Conservation (phyloP, 2,113 vertebrate species). For the Pionites leucogaster region DNA sequence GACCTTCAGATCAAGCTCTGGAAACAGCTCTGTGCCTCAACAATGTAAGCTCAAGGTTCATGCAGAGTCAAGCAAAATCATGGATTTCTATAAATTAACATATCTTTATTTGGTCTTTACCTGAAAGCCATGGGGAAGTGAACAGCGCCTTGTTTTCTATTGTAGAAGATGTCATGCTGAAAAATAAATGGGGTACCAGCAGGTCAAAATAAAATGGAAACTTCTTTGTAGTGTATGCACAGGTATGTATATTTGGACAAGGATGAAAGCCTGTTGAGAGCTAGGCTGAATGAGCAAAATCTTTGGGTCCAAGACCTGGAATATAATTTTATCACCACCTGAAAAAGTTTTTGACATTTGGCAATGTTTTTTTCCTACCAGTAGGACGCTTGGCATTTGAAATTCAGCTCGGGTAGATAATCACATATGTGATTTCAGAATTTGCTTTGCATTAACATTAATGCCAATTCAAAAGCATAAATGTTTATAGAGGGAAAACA, state of each 20-base stretch:
- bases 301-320: neutral
- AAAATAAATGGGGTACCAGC: neutral
- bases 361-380: neutral
- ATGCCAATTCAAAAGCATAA: neutral
- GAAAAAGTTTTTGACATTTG: neutral
- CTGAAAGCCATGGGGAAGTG: neutral
- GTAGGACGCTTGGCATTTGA: neutral
- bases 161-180: neutral
- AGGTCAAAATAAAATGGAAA: neutral
- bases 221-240: neutral
- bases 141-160: neutral
- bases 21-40: neutral
- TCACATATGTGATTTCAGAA: neutral
- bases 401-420: neutral
- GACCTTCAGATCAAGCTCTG: neutral
- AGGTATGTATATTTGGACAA: neutral
- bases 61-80: neutral
- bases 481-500: neutral
- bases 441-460: constrained; percentile 35
- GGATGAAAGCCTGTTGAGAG: neutral
- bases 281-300: neutral
- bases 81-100: neutral
- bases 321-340: neutral
- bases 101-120: neutral
- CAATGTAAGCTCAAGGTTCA: neutral